Conservation (phyloP, 2,797 vertebrate genomes). For the Sternarchorhynchus goeldii region DNA sequence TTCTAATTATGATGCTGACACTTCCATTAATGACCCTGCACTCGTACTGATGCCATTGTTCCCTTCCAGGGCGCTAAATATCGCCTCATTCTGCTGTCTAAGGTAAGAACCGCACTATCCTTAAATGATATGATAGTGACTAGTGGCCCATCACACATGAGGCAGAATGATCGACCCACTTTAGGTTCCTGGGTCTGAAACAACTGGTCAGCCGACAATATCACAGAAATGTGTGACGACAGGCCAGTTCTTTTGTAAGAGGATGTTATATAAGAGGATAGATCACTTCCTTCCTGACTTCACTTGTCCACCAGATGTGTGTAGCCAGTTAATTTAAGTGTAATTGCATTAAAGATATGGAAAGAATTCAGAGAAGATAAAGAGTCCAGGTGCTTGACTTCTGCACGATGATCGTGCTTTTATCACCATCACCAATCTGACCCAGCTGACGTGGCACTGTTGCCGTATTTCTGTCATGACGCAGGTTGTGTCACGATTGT, state of each 20-base stretch:
- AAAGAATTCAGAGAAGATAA: not conserved
- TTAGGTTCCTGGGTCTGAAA: constrained; percentile 9
- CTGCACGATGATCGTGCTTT: constrained; percentile 16
- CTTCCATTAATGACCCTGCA: constrained; percentile 27
- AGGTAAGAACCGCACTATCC: not conserved
- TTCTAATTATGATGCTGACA: constrained; percentile 7
- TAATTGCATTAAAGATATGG: not conserved
- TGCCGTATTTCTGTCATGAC: not conserved
- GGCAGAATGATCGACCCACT: constrained; percentile 5
- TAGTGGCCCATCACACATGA: constrained; percentile 23
- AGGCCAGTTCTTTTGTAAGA: constrained; percentile 18
- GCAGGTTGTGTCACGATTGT: not conserved
- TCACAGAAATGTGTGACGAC: constrained; percentile 19
- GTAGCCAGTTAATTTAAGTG: not conserved
- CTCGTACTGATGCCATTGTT: constrained; percentile 12
- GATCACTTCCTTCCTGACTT: not conserved
- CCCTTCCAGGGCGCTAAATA: constrained; percentile 16
- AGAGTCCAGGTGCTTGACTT: not conserved
- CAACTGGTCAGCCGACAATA: constrained; percentile 11
- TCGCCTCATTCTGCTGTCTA: constrained; percentile 14
- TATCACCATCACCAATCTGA: constrained; percentile 18
- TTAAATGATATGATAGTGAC: constrained; percentile 34
- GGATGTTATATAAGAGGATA: not conserved
- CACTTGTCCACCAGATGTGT: not conserved
- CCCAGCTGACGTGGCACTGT: not conserved